phyloP scores from a whole-genome alignment of 2,797 vertebrate species.

The Graptemys geographica region DNA sequence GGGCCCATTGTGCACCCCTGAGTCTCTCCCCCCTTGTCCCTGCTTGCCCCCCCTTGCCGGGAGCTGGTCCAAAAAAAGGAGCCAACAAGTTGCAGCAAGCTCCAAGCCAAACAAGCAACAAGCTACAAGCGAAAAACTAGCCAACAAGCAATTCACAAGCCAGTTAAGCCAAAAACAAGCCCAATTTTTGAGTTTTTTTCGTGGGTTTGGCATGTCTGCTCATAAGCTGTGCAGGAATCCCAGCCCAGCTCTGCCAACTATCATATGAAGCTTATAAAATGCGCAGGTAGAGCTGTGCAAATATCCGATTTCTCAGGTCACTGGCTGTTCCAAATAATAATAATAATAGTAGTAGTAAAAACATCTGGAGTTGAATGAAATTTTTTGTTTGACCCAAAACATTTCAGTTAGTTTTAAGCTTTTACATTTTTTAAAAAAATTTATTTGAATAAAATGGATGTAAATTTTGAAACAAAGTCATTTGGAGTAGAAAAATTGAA shows the following conservation, averaged over 20 bases:
- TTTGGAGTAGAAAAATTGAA: background rate
- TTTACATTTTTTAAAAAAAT: too few species aligned
- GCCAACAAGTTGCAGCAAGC: too few species aligned
- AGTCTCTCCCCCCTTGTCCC: too few species aligned
- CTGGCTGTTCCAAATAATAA: background rate
- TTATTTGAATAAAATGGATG: background rate
- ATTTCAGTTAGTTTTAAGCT: background rate
- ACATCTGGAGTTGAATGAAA: background rate
- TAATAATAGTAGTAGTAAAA: too few species aligned
- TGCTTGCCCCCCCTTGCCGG: too few species aligned
- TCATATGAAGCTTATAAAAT: background rate
- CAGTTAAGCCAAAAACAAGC: too few species aligned
- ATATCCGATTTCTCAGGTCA: background rate
- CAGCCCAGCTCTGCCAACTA: background rate
- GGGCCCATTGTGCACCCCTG: too few species aligned
- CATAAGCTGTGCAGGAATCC: background rate
- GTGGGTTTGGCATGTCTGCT: background rate
- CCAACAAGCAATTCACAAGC: too few species aligned
- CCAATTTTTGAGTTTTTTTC: too few species aligned
- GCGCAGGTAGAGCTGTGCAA: background rate
- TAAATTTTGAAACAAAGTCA: background rate
- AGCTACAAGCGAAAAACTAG: too few species aligned
- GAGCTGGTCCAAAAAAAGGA: too few species aligned
- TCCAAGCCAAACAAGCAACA: too few species aligned
- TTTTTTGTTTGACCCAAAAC: background rate